Evolutionary conservation across 2,888 invertebrate species (phyloP).

Genomic region (Coleophora flavipennella): DNA sequence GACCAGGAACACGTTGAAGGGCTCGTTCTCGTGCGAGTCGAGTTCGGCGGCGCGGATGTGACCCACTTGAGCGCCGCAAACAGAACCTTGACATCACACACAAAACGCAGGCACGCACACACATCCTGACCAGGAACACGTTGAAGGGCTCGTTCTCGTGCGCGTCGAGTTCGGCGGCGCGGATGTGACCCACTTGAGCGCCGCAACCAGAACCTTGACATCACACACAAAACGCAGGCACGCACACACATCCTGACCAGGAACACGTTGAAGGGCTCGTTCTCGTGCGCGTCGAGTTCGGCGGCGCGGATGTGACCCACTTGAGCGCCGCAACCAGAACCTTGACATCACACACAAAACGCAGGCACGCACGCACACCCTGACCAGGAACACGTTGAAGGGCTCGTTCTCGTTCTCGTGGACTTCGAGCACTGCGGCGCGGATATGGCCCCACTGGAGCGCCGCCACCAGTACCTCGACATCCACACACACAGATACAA

Average conservation of each 20-base stretch:
- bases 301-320: conserved; percentile 98
- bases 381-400: conserved; percentile 91
- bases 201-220: conserved; percentile 97
- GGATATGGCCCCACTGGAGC: conserved; percentile 97
- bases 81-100: conserved; percentile 96
- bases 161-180: conserved; percentile 99
- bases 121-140: conserved; percentile 84
- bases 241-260: too few species aligned
- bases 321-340: conserved; percentile 97
- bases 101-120: too few species aligned
- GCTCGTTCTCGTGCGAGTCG: conserved; percentile 99
- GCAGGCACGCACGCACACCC: too few species aligned
- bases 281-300: conserved; percentile 99
- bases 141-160: conserved; percentile 99
- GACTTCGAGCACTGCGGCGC: conserved; percentile 98
- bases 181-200: conserved; percentile 97
- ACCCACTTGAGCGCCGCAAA: conserved; percentile 98
- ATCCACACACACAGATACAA: conserved; percentile 97
- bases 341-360: conserved; percentile 97
- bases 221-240: too few species aligned
- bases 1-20: conserved; percentile 98
- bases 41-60: conserved; percentile 99
- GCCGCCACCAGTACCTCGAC: conserved; percentile 98
- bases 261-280: conserved; percentile 97
- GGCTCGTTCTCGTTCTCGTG: conserved; percentile 99